These are phyloP conservation scores for Meloidogyne hapla DNA, from an alignment of 1,140 invertebrate genomes.

Conservation along the genomic window DNA sequence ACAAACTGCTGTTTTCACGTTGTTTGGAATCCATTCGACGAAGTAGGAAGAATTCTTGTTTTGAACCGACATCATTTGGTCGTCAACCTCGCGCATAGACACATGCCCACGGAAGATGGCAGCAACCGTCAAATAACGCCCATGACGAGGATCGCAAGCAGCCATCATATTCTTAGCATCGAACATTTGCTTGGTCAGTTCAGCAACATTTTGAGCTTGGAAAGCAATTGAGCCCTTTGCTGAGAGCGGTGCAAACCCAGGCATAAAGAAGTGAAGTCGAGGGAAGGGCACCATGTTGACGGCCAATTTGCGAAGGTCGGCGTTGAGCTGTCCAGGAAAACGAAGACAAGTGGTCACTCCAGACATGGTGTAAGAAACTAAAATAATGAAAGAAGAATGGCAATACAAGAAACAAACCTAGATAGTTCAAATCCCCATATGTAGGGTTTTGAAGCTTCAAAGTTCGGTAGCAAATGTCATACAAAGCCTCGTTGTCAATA, in stretches of 20 bases:
- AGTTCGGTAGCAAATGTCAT: constrained; percentile 79
- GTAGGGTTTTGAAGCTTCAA: constrained; percentile 77
- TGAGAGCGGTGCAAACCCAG: constrained; percentile 86
- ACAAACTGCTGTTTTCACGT: constrained; percentile 73
- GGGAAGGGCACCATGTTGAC: constrained; percentile 96
- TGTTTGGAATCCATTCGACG: constrained; percentile 71
- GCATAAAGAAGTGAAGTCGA: constrained; percentile 91
- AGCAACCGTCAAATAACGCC: constrained; percentile 86
- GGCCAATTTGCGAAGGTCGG: constrained; percentile 86
- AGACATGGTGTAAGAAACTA: constrained; percentile 70
- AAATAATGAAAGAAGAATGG: constrained; percentile 9
- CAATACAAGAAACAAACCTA: constrained; percentile 60
- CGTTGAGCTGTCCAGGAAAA: constrained; percentile 70
- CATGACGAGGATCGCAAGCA: constrained; percentile 80
- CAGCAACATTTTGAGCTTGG: constrained; percentile 79
- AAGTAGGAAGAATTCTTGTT: constrained; percentile 72
- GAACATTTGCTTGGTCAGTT: constrained; percentile 80
- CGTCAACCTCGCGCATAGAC: constrained; percentile 74
- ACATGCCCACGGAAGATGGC: constrained; percentile 87
- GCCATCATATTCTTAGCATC: constrained; percentile 81
- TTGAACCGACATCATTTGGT: constrained; percentile 60
- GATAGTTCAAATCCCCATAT: constrained; percentile 74
- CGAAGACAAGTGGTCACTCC: constrained; percentile 76
- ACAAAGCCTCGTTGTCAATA: constrained; percentile 80
- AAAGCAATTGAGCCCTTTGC: constrained; percentile 73